phyloP scores from a whole-genome alignment of 2,797 vertebrate genomes.

The Simalia tracyae region DNA sequence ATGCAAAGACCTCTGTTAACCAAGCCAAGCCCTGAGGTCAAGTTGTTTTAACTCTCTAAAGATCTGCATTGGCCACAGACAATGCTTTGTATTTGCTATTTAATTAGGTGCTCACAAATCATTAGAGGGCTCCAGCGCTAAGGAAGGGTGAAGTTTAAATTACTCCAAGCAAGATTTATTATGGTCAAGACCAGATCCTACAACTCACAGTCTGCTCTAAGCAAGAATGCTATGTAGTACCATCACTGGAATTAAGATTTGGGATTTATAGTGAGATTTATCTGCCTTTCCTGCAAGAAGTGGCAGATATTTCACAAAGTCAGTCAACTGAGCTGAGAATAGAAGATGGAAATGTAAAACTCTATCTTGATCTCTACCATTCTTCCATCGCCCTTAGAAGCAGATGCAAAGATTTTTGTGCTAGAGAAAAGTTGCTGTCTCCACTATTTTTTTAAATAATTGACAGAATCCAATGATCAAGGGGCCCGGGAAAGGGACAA shows the following conservation, averaged over 20 bases:
- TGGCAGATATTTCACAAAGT: background rate
- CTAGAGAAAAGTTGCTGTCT: background rate
- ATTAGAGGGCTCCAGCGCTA: background rate
- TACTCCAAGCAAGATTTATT: background rate
- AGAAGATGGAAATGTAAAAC: background rate
- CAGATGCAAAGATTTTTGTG: background rate
- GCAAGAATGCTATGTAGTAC: accelerated
- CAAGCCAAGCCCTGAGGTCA: slow-evolving; percentile 28
- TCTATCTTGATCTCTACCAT: background rate
- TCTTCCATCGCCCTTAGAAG: background rate
- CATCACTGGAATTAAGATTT: accelerated
- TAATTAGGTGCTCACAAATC: slow-evolving; percentile 1
- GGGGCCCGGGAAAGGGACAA: background rate
- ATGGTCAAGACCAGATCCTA: background rate
- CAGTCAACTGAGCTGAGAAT: background rate
- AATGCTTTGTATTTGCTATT: slow-evolving; percentile 28
- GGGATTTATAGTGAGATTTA: background rate
- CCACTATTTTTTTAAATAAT: background rate
- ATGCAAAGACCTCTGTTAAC: slow-evolving; percentile 37
- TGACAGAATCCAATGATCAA: background rate
- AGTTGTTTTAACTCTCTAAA: slow-evolving; percentile 62
- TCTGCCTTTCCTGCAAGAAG: background rate
- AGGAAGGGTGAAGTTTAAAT: slow-evolving; percentile 26
- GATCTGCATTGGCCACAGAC: slow-evolving; percentile 40
- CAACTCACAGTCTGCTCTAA: background rate